Evolutionary conservation across 2,113 vertebrate genomes (phyloP), one percentile per base, ranked within the genome.

Genomic region (Ammodytes marinus): DNA sequence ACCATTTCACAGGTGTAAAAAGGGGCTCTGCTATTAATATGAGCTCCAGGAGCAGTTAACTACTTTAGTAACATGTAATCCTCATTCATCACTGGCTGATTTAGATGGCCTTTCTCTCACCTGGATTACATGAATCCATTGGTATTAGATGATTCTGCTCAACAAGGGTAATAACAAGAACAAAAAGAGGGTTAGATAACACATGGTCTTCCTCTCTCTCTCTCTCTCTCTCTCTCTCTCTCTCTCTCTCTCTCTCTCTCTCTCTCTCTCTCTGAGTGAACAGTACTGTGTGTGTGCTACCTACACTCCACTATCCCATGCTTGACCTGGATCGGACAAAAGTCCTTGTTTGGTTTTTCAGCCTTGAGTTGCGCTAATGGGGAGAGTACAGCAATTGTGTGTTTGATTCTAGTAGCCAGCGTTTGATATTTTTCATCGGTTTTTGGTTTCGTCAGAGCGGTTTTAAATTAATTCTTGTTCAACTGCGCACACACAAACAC

Each of bases 241-340:
- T 27, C 27, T 27, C 27, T 27, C 27, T 27, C 27, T 27, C 27
- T 27, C 27, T 27, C 57, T 72, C 82, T 58, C 75, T 86, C 64
- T 86, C 69, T 74, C 43, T 87, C 40, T 75, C 72, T 86, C 57
- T 69, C 70, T 68, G 67, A 54, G 72, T 1, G 82, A 91, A 91
- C 89, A 89, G 82, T 82, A 66, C 74, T 72, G 75, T 86, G 85
- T 93, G 89, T 93, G 88, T 90, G 80, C 91, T 93, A 93, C 90
- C 91, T 94, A 94, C 92, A 90, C 90, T 86, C 72, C 47, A 60
- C 84, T 93, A 85, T 92, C 93, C 90, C 90, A 92, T 93, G 92
- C 93, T 91, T 94, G 94, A 94, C 94, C 94, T 95, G 91, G 92
- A 93, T 94, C 84, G 72, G 88, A 93, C 93, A 93, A 93, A 90